phyloP scores from a whole-genome alignment of 2,888 invertebrate species.

The Elegia similella region DNA sequence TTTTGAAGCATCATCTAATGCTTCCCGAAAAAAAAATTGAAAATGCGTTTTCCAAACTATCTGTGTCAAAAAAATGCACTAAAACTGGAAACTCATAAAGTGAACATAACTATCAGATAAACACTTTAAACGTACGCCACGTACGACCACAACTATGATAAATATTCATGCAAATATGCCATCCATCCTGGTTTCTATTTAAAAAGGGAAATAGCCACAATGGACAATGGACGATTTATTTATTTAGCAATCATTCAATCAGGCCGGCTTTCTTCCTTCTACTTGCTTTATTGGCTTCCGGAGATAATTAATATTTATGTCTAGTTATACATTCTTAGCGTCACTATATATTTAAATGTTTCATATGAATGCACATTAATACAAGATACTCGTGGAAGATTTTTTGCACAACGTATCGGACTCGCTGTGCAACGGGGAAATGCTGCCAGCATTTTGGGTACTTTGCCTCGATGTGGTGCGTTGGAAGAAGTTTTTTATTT shows the following conservation, averaged over 20 bases:
- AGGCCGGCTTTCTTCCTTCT: conserved; percentile 14
- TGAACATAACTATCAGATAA: background rate
- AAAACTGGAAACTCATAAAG: conserved; percentile 2
- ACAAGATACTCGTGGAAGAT: too few species aligned
- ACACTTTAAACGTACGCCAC: conserved; percentile 2
- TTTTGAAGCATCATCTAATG: too few species aligned
- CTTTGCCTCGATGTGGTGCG: too few species aligned
- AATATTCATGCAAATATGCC: conserved; percentile 74
- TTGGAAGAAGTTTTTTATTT: too few species aligned
- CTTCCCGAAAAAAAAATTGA: background rate
- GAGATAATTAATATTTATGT: conserved; percentile 23
- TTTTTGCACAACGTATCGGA: too few species aligned
- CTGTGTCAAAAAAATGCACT: conserved; percentile 1
- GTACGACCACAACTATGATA: conserved; percentile 44
- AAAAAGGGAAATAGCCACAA: conserved; percentile 51
- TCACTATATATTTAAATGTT: too few species aligned
- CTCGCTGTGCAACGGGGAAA: too few species aligned
- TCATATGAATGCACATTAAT: too few species aligned
- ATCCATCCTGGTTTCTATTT: conserved; percentile 77
- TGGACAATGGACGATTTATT: conserved; percentile 18
- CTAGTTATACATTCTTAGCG: background rate
- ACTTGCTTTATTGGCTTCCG: conserved; percentile 19
- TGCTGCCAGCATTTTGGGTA: too few species aligned
- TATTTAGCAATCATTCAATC: conserved; percentile 18
- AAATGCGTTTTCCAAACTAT: background rate